phyloP scores from a whole-genome alignment of 2,888 invertebrate species.

The Callosobruchus maculatus region DNA sequence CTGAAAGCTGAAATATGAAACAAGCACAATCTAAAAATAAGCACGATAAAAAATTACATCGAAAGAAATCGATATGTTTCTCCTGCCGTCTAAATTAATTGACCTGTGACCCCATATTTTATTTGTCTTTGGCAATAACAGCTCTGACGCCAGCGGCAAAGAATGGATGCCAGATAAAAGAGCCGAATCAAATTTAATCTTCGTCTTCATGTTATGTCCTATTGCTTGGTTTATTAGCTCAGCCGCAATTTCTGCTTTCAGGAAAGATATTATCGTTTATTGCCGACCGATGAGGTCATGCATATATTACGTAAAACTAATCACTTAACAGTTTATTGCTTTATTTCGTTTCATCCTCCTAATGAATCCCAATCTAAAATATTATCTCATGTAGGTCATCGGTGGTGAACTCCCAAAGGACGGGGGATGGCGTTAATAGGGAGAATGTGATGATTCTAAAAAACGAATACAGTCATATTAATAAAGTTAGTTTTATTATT shows the following conservation, averaged over 20 bases:
- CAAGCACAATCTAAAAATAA: neutral
- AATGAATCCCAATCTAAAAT: too few relatives aligned
- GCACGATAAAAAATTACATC: neutral
- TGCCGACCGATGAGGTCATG: neutral
- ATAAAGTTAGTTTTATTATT: too few relatives aligned
- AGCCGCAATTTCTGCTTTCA: neutral
- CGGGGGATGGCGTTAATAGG: too few relatives aligned
- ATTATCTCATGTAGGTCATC: too few relatives aligned
- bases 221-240: neutral
- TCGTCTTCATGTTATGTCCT: constrained; percentile 1
- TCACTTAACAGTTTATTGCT: too few relatives aligned
- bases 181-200: constrained; percentile 12
- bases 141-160: constrained; percentile 13
- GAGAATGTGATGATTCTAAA: too few relatives aligned
- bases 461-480: too few relatives aligned
- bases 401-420: too few relatives aligned
- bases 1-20: neutral
- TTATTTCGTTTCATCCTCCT: too few relatives aligned
- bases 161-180: constrained; percentile 18
- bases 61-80: neutral
- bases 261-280: neutral
- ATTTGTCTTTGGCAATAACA: constrained; percentile 11
- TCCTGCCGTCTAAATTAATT: neutral
- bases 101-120: neutral
- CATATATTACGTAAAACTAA: too few relatives aligned